Evolutionary conservation across 1,140 invertebrate species (phyloP).

Genomic region (Drosophila pallidifrons): DNA sequence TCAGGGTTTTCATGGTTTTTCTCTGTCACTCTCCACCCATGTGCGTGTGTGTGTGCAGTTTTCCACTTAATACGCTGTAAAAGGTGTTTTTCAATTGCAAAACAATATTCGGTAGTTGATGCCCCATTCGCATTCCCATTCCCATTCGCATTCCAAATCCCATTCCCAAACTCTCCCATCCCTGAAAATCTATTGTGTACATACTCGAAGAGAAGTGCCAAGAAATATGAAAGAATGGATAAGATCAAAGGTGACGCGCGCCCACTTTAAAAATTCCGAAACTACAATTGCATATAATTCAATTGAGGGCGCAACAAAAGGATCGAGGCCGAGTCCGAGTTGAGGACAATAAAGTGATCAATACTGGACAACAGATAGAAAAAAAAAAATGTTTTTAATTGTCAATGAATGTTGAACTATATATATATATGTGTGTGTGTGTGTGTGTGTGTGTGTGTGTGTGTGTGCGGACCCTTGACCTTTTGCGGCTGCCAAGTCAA

Average conservation of each 20-base stretch:
- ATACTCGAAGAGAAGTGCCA: constrained; percentile 51
- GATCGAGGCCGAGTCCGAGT: constrained; percentile 19
- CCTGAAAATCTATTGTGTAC: constrained; percentile 40
- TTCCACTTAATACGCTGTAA: constrained; percentile 70
- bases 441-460: neutral
- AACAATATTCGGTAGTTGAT: constrained; percentile 50
- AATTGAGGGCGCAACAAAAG: constrained; percentile 48
- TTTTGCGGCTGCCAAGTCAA: constrained; percentile 60
- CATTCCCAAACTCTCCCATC: neutral
- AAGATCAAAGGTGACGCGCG: constrained; percentile 77
- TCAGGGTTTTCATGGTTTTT: constrained; percentile 17
- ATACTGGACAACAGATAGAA: constrained; percentile 28
- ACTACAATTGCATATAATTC: constrained; percentile 69
- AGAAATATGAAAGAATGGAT: constrained; percentile 73
- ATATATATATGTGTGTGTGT: too few species aligned
- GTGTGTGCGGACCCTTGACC: constrained; percentile 52
- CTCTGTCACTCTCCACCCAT: too few species aligned
- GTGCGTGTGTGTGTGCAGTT: constrained; percentile 41
- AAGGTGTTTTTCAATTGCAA: constrained; percentile 78
- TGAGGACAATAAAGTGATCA: constrained; percentile 76
- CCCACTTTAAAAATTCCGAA: constrained; percentile 61
- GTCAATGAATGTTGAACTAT: constrained; percentile 68
- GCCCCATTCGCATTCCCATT: too few species aligned
- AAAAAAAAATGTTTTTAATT: constrained; percentile 65
- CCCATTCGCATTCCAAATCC: neutral